These are phyloP conservation scores for Phlogophora meticulosa DNA, from an alignment of 2,888 invertebrate species.

Conservation along the genomic window DNA sequence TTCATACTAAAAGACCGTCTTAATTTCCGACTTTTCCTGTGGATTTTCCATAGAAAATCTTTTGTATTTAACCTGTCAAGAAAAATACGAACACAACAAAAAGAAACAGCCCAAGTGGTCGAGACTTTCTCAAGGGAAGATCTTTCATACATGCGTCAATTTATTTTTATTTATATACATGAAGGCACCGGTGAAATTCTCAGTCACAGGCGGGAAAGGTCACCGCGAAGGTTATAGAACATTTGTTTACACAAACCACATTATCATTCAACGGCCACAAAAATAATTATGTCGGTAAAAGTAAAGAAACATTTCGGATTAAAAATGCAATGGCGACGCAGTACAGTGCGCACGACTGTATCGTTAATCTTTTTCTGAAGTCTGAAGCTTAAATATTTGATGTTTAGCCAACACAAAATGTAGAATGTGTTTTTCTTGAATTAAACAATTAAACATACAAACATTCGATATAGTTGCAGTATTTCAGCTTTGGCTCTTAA, in stretches of 20 bases:
- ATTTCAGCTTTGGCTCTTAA: not conserved
- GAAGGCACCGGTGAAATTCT: constrained; percentile 34
- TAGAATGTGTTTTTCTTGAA: not conserved
- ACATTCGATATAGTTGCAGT: constrained; percentile 2
- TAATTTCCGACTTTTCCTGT: too few species aligned
- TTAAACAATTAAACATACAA: constrained; percentile 2
- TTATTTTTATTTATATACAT: not conserved
- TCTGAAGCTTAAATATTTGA: constrained; percentile 37
- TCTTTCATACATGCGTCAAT: too few species aligned
- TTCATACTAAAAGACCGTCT: too few species aligned
- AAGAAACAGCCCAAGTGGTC: too few species aligned
- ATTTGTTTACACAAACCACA: constrained; percentile 34
- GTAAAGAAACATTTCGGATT: constrained; percentile 25
- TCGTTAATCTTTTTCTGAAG: constrained; percentile 21
- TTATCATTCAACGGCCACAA: constrained; percentile 28
- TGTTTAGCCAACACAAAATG: constrained; percentile 20
- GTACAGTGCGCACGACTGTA: constrained; percentile 20
- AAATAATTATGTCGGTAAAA: constrained; percentile 31
- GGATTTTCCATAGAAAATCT: too few species aligned
- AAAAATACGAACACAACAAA: too few species aligned
- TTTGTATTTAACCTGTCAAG: too few species aligned
- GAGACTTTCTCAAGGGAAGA: too few species aligned
- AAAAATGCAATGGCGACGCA: constrained; percentile 35
- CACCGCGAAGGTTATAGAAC: constrained; percentile 30
- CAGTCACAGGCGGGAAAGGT: constrained; percentile 38